Percentiles rank a stretch among this genome's conserved stretches.
Conservation (phyloP, 2,113 vertebrate genomes). For the Triplophysa rosa region DNA sequence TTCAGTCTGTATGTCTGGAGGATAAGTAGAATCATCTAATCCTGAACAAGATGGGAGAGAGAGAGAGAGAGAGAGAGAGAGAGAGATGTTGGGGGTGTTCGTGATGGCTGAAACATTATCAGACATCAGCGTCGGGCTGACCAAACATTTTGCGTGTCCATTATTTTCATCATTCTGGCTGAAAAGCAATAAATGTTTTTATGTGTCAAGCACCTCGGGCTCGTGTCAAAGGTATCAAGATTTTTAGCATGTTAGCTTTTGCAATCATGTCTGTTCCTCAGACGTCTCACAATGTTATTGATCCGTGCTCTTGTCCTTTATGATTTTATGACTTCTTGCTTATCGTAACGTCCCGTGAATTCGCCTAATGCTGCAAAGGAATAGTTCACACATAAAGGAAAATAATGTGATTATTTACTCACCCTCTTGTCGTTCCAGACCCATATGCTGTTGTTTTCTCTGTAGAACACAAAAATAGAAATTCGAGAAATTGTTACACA, state of each 20-base stretch:
- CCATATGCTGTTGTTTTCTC: too few species aligned
- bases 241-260: slow-evolving; percentile 33
- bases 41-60: slow-evolving; percentile 51
- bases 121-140: slow-evolving; percentile 49
- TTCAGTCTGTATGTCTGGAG: slow-evolving; percentile 69
- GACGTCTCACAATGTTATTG: slow-evolving; percentile 16
- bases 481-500: too few species aligned
- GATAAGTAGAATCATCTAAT: slow-evolving; percentile 76
- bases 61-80: slow-evolving; percentile 11
- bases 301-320: slow-evolving; percentile 18
- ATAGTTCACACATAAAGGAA: not conserved
- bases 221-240: slow-evolving; percentile 20
- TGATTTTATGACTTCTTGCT: not conserved
- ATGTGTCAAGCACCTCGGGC: slow-evolving; percentile 18
- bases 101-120: slow-evolving; percentile 52
- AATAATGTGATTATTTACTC: too few species aligned
- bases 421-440: too few species aligned
- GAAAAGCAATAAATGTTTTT: slow-evolving; percentile 47
- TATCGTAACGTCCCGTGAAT: not conserved
- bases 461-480: too few species aligned
- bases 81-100: slow-evolving; percentile 14
- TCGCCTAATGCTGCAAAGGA: not conserved
- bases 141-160: slow-evolving; percentile 50
- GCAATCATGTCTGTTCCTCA: slow-evolving; percentile 13
- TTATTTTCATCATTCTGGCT: slow-evolving; percentile 47